Evolutionary conservation across 2,113 vertebrate genomes (phyloP).

Genomic region (Dipodomys merriami): DNA sequence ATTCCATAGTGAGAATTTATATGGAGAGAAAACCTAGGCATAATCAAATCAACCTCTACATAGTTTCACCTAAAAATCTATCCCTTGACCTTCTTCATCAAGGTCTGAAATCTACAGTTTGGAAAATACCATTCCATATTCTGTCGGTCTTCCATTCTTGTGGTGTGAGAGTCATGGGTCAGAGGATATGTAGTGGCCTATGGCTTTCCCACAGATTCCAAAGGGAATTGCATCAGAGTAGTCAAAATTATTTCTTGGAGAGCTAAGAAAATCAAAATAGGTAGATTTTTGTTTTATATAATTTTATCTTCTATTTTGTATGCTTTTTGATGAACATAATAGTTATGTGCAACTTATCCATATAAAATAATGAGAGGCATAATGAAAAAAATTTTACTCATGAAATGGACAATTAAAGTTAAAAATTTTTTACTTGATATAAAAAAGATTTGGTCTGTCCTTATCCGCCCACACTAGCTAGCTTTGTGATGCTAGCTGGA

Average conservation of each 20-base stretch:
- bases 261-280: not conserved
- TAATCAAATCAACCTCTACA: not conserved
- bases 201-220: not conserved
- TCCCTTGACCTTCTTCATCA: not conserved
- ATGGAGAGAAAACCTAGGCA: not conserved
- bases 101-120: not conserved
- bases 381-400: not conserved
- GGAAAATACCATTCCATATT: not conserved
- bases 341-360: not conserved
- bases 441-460: not conserved
- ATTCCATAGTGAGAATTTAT: not conserved
- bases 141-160: not conserved
- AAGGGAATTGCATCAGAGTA: not conserved
- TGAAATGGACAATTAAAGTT: not conserved
- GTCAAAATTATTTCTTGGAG: not conserved
- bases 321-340: not conserved
- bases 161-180: not conserved
- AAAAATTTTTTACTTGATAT: not conserved
- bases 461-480: accelerated
- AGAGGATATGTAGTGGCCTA: not conserved
- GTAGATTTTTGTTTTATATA: not conserved
- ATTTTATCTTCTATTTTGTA: not conserved
- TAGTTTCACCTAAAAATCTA: not conserved
- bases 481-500: not conserved
- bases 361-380: not conserved